A percentile compares a stretch with the other conserved stretches of the same genome.
Evolutionary conservation across 2,797 vertebrate genomes (phyloP).

Genomic region (Bradypodion ventrale): DNA sequence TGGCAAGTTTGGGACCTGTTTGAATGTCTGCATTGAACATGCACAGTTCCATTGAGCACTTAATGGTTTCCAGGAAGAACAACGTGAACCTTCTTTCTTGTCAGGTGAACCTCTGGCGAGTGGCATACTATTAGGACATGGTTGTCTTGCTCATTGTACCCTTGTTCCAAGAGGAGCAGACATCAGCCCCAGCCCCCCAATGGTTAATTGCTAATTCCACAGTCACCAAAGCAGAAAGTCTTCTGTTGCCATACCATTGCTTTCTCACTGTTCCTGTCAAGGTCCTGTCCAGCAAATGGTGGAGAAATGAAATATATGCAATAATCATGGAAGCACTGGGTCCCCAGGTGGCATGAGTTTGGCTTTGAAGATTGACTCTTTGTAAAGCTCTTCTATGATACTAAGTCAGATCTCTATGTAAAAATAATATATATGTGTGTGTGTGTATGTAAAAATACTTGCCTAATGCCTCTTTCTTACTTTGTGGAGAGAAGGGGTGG

Average conservation of each 20-base stretch:
- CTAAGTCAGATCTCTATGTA: constrained; percentile 52
- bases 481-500: not conserved
- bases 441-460: constrained; percentile 4
- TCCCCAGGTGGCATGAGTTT: constrained; percentile 8
- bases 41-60: not conserved
- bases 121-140: not conserved
- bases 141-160: no score
- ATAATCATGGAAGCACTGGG: constrained; percentile 19
- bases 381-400: constrained; percentile 36
- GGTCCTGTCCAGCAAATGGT: not conserved
- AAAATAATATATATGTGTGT: constrained; percentile 65
- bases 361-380: constrained; percentile 40
- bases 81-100: not conserved
- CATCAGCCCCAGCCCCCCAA: no score
- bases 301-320: not conserved
- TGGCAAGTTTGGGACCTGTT: not conserved
- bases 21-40: not conserved
- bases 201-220: not conserved
- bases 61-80: not conserved
- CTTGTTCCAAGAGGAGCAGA: not conserved
- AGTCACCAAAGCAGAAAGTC: not conserved
- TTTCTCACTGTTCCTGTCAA: not conserved
- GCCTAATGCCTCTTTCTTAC: not conserved
- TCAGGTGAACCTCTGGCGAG: not conserved
- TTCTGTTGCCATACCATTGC: no score